phyloP scores from a whole-genome alignment of 2,888 invertebrate genomes.

The Gnatocerus cornutus region DNA sequence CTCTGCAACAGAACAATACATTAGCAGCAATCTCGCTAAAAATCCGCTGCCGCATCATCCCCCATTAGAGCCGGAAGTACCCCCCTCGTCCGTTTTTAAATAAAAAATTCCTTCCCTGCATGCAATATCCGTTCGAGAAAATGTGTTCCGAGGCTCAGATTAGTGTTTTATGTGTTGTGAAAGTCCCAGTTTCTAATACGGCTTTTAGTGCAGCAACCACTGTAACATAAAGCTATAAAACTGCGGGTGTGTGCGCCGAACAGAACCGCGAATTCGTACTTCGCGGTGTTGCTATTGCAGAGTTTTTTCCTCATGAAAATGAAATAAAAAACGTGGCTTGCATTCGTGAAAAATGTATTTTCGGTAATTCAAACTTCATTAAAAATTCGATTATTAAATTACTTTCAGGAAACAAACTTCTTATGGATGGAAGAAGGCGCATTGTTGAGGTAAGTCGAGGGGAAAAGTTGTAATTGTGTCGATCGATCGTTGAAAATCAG shows the following conservation, averaged over 20 bases:
- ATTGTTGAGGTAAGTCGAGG: slow-evolving; percentile 5
- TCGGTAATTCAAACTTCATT: slow-evolving; percentile 13
- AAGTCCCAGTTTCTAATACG: slow-evolving; percentile 56
- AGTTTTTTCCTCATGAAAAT: slow-evolving; percentile 8
- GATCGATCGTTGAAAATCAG: slow-evolving; percentile 29
- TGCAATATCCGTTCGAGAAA: slow-evolving; percentile 54
- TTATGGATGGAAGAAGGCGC: background rate
- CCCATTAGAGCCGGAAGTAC: slow-evolving; percentile 30
- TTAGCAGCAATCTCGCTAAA: background rate
- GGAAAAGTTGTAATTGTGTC: slow-evolving; percentile 31
- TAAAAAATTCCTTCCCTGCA: slow-evolving; percentile 26
- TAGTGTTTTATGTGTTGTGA: slow-evolving; percentile 59
- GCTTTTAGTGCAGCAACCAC: slow-evolving; percentile 59
- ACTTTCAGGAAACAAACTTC: slow-evolving; percentile 20
- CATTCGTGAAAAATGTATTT: slow-evolving; percentile 10
- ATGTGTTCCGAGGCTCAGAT: slow-evolving; percentile 59
- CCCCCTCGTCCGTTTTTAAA: slow-evolving; percentile 22
- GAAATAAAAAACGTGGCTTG: slow-evolving; percentile 11
- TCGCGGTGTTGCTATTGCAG: background rate
- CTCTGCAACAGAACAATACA: background rate
- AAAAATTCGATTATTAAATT: slow-evolving; percentile 28
- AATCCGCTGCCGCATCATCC: slow-evolving; percentile 27
- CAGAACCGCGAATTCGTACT: slow-evolving; percentile 25
- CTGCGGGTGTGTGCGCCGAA: slow-evolving; percentile 13
- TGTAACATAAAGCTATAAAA: slow-evolving; percentile 59